phyloP scores from a whole-genome alignment of 2,888 invertebrate species.

The Lagria hirta region DNA sequence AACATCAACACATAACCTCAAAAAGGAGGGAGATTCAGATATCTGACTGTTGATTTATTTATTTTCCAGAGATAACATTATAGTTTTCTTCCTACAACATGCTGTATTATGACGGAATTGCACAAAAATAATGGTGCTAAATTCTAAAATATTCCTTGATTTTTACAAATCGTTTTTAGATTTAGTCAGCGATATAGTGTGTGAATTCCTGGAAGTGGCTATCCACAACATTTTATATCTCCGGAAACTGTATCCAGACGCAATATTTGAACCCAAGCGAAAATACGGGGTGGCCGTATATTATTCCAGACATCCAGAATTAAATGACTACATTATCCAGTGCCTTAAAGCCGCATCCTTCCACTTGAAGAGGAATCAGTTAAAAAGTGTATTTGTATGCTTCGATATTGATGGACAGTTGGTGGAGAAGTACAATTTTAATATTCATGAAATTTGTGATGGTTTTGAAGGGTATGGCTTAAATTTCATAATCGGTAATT shows the following conservation, averaged over 20 bases:
- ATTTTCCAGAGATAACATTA: no score
- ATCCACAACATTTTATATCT: constrained; percentile 65
- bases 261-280: constrained; percentile 63
- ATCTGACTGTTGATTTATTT: no score
- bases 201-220: constrained; percentile 68
- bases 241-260: constrained; percentile 64
- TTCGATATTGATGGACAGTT: constrained; percentile 52
- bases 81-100: no score
- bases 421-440: constrained; percentile 56
- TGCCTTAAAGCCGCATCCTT: constrained; percentile 57
- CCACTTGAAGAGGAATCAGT: constrained; percentile 56
- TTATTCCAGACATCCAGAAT: constrained; percentile 64
- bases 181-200: constrained; percentile 57
- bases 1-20: no score
- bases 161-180: no score
- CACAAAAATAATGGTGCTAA: no score
- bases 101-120: no score
- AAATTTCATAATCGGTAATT: constrained; percentile 15
- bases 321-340: constrained; percentile 64
- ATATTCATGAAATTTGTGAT: constrained; percentile 36
- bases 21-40: no score
- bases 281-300: constrained; percentile 65
- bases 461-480: constrained; percentile 27
- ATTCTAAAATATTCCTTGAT: no score
- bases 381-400: constrained; percentile 57